These are phyloP conservation scores for Dipodomys spectabilis DNA, from an alignment of 2,113 vertebrate genomes.

Conservation along the genomic window DNA sequence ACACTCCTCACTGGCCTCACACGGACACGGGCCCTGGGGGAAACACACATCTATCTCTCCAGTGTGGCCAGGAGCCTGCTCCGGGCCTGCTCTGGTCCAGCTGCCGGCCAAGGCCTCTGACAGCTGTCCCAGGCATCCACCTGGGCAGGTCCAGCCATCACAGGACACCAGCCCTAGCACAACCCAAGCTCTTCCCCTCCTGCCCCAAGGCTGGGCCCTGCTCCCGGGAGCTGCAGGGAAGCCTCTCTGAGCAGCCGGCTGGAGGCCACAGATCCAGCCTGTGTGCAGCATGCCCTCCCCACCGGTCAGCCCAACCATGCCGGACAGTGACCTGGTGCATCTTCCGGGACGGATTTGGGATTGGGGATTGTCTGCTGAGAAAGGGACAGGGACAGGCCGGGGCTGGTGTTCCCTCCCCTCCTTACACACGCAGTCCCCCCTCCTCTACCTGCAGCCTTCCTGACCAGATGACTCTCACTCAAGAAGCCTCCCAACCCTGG, in stretches of 20 bases:
- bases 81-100: accelerated
- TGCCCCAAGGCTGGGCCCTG: no score
- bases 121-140: no score
- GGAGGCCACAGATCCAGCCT: background rate
- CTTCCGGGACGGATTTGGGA: accelerated
- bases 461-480: no score
- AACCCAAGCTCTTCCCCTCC: no score
- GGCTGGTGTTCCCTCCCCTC: accelerated
- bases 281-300: no score
- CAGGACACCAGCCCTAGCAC: no score
- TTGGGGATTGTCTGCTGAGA: background rate
- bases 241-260: background rate
- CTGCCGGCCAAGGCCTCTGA: background rate
- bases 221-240: background rate
- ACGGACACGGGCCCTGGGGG: accelerated
- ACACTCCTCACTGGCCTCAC: no score
- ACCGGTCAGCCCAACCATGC: background rate
- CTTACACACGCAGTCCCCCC: no score
- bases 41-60: accelerated
- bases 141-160: background rate
- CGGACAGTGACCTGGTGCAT: no score
- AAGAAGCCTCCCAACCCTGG: background rate
- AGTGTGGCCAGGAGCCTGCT: no score
- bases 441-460: no score
- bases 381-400: accelerated